Percentiles rank a stretch among this genome's conserved stretches.
phyloP scores from a whole-genome alignment of 1,140 invertebrate species.

The Drosophila equinoxialis region DNA sequence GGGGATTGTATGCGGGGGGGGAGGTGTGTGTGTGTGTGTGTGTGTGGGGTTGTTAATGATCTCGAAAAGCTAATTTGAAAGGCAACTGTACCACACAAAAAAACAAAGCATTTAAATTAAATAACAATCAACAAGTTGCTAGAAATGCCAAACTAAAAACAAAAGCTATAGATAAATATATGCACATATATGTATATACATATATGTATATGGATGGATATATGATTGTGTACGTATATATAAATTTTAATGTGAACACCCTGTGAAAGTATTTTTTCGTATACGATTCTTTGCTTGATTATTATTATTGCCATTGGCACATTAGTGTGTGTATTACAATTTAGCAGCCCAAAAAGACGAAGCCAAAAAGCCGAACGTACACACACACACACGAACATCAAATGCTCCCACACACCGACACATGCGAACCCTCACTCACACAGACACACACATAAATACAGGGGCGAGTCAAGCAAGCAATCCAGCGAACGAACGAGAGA shows the following conservation, averaged over 20 bases:
- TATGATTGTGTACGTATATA: background rate
- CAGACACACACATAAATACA: constrained; percentile 6
- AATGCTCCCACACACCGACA: constrained; percentile 36
- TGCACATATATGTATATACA: background rate
- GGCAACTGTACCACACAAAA: constrained; percentile 5
- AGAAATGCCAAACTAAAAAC: constrained; percentile 11
- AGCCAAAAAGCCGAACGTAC: constrained; percentile 26
- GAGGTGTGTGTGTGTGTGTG: background rate
- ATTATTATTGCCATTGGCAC: constrained; percentile 62
- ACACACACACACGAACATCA: constrained; percentile 30
- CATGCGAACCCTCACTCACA: background rate
- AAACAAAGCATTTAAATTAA: constrained; percentile 6
- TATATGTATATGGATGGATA: background rate
- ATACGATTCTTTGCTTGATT: constrained; percentile 37
- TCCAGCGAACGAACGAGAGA: background rate
- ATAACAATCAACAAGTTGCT: constrained; percentile 39
- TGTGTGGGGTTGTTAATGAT: constrained; percentile 20
- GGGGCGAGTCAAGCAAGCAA: background rate
- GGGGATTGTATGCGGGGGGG: background rate
- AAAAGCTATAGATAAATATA: constrained; percentile 37
- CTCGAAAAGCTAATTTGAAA: constrained; percentile 15
- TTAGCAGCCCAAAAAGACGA: constrained; percentile 14
- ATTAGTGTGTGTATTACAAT: constrained; percentile 40
- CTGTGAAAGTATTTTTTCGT: constrained; percentile 54
- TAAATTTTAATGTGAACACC: constrained; percentile 39